Base-by-base conservation (phyloP, 2,113 vertebrate genomes). In the Pluvianellus socialis region DNA sequence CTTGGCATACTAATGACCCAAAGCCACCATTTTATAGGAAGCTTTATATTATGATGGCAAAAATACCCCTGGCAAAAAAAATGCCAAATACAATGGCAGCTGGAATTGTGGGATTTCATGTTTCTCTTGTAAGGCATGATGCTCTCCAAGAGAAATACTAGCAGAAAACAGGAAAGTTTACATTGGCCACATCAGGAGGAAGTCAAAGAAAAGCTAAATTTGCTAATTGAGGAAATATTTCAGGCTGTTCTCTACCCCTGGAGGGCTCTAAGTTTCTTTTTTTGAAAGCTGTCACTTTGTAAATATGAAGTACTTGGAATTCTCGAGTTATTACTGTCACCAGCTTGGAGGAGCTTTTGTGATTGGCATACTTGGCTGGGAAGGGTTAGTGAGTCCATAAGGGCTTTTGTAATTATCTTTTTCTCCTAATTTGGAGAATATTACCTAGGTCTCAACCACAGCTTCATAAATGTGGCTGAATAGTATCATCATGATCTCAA, bases 191-290 rank as follows among this genome's bases (percentile, higher is more conserved):
- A 32, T 94, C 66, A 75, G 42, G 42, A 81, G 49, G 87, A 97
- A 93, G 42, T 83, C 5, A 82, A 70, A 96, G 87, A 76, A 94
- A 83, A 87, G 44, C n/a, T 87, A 45, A 88, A 87, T 92, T 91
- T 94, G 49, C 75, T 84, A 93, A 94, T 9, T 86, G 72, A 84
- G 79, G 94, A 90, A 93, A 92, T 94, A 89, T 91, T 97, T 91
- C 85, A 81, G 92, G 61, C 63, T 74, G 18, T 90, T 85, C 42
- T 80, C 61, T 77, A n/a, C 12, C 87, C 59, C 50, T 62, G 45
- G 42, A 85, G 72, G 22, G 26, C 61, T 96, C 58, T 71, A 56
- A 79, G 53, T 88, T 96, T 92, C 75, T 63, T 85, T 90, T 88
- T 88, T 90, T 91, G 83, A 95, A 97, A 93, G 33, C 72, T 88